phyloP scores from a whole-genome alignment of 2,113 vertebrate species.

The Lynx canadensis region DNA sequence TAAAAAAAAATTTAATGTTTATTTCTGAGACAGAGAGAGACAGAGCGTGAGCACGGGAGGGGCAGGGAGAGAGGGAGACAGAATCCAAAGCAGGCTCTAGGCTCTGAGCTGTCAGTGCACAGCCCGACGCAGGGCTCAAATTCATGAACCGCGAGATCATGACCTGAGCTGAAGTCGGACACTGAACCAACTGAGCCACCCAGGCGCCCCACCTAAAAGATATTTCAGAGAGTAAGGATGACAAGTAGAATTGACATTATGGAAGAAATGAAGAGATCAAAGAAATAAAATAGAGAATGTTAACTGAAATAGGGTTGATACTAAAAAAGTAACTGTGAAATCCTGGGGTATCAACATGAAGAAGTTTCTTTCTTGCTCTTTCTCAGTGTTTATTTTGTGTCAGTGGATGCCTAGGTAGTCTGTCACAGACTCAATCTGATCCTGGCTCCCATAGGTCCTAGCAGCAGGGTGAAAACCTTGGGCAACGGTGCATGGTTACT shows the following conservation, averaged over 20 bases:
- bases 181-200: too few relatives aligned
- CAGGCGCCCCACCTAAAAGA: neutral
- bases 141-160: too few relatives aligned
- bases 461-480: neutral
- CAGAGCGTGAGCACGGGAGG: too few relatives aligned
- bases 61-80: too few relatives aligned
- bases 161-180: too few relatives aligned
- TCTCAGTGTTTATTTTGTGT: neutral
- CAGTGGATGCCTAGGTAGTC: rapidly evolving
- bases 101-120: too few relatives aligned
- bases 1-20: too few relatives aligned
- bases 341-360: rapidly evolving
- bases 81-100: too few relatives aligned
- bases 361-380: neutral
- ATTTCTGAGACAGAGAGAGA: too few relatives aligned
- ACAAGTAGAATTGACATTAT: neutral
- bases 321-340: neutral
- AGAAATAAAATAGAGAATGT: neutral
- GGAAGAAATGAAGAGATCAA: neutral
- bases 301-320: neutral
- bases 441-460: too few relatives aligned
- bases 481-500: neutral
- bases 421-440: neutral
- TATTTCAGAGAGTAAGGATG: neutral
- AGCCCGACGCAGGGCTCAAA: too few relatives aligned